Evolutionary conservation across 2,113 vertebrate genomes (phyloP).

Genomic region (Cynoglossus semilaevis): DNA sequence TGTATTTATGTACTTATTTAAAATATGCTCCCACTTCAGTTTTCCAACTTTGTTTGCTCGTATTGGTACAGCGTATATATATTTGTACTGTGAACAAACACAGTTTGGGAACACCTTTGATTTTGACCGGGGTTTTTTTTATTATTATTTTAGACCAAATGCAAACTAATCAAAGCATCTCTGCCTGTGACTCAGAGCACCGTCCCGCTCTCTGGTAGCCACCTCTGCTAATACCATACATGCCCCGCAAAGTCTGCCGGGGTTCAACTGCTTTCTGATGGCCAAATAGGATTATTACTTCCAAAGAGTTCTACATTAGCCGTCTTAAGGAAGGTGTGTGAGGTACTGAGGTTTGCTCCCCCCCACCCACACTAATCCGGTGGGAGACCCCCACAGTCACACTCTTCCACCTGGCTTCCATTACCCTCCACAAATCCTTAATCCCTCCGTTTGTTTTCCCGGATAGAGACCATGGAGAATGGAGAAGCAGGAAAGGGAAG

Average conservation of each 20-base stretch:
- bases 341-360: slow-evolving; percentile 56
- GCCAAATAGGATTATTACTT: slow-evolving; percentile 73
- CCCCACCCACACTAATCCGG: slow-evolving; percentile 57
- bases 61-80: too few relatives aligned
- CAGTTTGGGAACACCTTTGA: too few relatives aligned
- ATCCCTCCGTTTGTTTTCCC: slow-evolving; percentile 77
- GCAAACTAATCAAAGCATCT: neutral
- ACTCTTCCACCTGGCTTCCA: slow-evolving; percentile 75
- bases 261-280: slow-evolving; percentile 61
- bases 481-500: slow-evolving; percentile 54
- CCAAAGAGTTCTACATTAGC: slow-evolving; percentile 74
- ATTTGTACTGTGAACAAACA: too few relatives aligned
- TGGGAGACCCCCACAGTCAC: slow-evolving; percentile 71
- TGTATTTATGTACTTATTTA: too few relatives aligned
- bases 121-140: too few relatives aligned
- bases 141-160: too few relatives aligned
- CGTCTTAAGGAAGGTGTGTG: slow-evolving; percentile 66
- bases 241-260: slow-evolving; percentile 60
- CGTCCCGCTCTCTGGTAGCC: slow-evolving; percentile 47
- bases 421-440: slow-evolving; percentile 73
- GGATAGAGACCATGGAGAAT: slow-evolving; percentile 67
- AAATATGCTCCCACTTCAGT: too few relatives aligned
- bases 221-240: slow-evolving; percentile 60
- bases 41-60: too few relatives aligned
- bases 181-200: neutral